A percentile compares a stretch with the other conserved stretches of the same genome.
phyloP scores from a whole-genome alignment of 2,797 vertebrate species.

The Anisognathus igniventris region DNA sequence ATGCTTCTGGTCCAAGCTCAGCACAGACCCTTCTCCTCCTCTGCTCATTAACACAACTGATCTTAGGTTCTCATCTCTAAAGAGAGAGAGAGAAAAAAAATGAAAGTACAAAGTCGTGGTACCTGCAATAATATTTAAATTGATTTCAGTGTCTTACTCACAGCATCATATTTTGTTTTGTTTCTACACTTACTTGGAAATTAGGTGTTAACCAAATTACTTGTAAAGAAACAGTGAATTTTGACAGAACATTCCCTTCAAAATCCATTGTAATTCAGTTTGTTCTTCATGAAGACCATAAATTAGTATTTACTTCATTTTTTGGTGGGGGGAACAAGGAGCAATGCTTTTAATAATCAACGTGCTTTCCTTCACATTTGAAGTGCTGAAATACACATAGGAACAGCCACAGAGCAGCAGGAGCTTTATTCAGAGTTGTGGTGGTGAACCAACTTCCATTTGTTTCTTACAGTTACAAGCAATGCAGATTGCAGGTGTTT shows the following conservation, averaged over 20 bases:
- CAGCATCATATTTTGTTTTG: not conserved
- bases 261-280: slow-evolving; percentile 5
- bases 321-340: not conserved
- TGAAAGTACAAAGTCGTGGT: not conserved
- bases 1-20: not conserved
- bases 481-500: slow-evolving; percentile 19
- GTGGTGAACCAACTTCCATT: not conserved
- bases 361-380: not conserved
- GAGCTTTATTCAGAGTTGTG: not conserved
- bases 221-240: not conserved
- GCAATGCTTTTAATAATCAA: not conserved
- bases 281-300: not conserved
- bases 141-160: not conserved
- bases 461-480: not conserved
- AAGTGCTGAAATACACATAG: not conserved
- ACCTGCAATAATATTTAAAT: not conserved
- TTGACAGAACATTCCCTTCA: not conserved
- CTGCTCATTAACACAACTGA: not conserved
- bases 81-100: not conserved
- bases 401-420: not conserved
- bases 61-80: not conserved
- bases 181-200: not conserved
- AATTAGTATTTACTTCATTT: not conserved
- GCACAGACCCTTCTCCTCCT: not conserved
- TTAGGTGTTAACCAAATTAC: not conserved